These are phyloP conservation scores for Sebastes reedi DNA, from an alignment of 2,797 vertebrate genomes.

Conservation along the genomic window DNA sequence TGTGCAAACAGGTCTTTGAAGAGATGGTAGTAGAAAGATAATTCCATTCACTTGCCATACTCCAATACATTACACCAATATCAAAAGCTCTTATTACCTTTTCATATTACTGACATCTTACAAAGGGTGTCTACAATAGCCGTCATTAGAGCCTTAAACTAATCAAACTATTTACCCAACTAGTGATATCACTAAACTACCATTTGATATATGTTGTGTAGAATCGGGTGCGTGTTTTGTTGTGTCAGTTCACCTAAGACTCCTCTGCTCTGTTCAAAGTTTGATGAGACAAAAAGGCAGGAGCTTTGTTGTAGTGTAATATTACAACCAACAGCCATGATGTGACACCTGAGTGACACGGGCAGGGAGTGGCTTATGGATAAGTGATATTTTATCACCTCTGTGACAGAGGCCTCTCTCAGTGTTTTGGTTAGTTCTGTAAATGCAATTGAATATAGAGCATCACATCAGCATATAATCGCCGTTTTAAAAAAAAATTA, in stretches of 20 bases:
- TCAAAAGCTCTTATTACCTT: neutral
- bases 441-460: neutral
- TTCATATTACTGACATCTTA: neutral
- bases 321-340: constrained; percentile 6
- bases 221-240: neutral
- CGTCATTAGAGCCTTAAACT: neutral
- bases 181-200: neutral
- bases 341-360: neutral
- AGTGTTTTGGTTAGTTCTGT: neutral
- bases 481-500: no score
- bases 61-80: neutral
- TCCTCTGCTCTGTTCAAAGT: neutral
- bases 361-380: neutral
- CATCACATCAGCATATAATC: neutral
- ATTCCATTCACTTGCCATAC: neutral
- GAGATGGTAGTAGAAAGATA: neutral
- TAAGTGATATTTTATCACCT: neutral
- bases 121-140: neutral
- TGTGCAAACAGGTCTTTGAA: neutral
- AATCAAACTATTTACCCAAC: neutral
- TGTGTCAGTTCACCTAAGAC: neutral
- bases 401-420: neutral
- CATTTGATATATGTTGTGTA: neutral
- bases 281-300: neutral
- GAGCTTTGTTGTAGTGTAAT: neutral